Percentiles rank a stretch among this genome's conserved stretches.
These are phyloP conservation scores for Drosophila diplacantha DNA, from an alignment of 2,888 invertebrate species.

Conservation along the genomic window DNA sequence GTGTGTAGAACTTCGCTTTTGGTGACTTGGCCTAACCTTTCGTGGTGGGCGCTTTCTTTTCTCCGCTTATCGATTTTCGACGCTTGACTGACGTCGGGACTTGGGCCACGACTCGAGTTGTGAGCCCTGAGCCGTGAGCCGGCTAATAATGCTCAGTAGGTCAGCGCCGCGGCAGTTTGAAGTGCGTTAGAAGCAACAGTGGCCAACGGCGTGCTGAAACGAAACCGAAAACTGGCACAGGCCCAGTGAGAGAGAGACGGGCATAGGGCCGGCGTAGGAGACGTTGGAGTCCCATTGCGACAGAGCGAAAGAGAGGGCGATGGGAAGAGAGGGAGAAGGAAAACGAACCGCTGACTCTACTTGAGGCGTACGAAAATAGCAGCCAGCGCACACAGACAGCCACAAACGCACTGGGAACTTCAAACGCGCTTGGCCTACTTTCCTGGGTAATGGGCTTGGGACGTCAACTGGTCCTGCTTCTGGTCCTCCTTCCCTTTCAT, in stretches of 20 bases:
- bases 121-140: slow-evolving; percentile 44
- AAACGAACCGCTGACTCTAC: slow-evolving; percentile 34
- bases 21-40: slow-evolving; percentile 15
- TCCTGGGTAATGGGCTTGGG: slow-evolving; percentile 61
- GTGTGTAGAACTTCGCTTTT: slow-evolving; percentile 18
- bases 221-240: slow-evolving; percentile 57
- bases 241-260: slow-evolving; percentile 27
- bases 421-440: slow-evolving; percentile 73
- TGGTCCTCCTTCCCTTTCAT: slow-evolving; percentile 13
- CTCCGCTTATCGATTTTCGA: slow-evolving; percentile 64
- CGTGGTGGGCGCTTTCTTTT: slow-evolving; percentile 19
- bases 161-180: slow-evolving; percentile 61
- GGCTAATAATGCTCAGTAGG: slow-evolving; percentile 69
- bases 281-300: slow-evolving; percentile 2
- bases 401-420: slow-evolving; percentile 54
- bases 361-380: slow-evolving; percentile 64
- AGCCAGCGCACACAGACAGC: slow-evolving; percentile 15
- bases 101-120: slow-evolving; percentile 19
- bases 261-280: neutral
- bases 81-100: slow-evolving; percentile 51
- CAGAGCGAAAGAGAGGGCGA: slow-evolving; percentile 5
- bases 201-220: slow-evolving; percentile 56
- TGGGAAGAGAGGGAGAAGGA: slow-evolving; percentile 2
- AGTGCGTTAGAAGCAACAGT: slow-evolving; percentile 70
- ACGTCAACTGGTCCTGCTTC: slow-evolving; percentile 42